These are phyloP conservation scores for Arrhamphus sclerolepis DNA, from an alignment of 2,797 vertebrate species.

Conservation along the genomic window DNA sequence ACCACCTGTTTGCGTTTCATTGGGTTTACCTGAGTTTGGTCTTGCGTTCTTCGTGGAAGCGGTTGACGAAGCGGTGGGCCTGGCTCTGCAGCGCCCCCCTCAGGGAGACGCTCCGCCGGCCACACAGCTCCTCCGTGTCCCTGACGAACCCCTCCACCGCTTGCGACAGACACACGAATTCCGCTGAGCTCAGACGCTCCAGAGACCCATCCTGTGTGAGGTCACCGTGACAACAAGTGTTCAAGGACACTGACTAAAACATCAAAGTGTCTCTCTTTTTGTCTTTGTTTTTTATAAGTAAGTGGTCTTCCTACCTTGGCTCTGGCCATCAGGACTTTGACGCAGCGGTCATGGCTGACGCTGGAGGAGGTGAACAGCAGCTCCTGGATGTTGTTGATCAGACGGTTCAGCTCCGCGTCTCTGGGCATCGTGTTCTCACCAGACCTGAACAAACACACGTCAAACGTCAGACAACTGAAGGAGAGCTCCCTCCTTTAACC, in stretches of 20 bases:
- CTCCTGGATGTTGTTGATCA: slow-evolving; percentile 89
- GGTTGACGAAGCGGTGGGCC: slow-evolving; percentile 94
- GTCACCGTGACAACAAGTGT: too few relatives aligned
- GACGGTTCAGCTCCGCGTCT: slow-evolving; percentile 89
- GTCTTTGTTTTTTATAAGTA: too few relatives aligned
- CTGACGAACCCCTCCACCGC: slow-evolving; percentile 90
- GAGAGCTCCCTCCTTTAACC: too few relatives aligned
- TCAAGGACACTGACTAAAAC: too few relatives aligned
- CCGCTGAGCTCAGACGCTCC: slow-evolving; percentile 91
- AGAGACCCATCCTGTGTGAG: slow-evolving; percentile 89
- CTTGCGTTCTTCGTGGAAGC: slow-evolving; percentile 97
- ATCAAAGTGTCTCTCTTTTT: too few relatives aligned
- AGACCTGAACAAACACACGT: slow-evolving; percentile 73
- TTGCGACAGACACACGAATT: slow-evolving; percentile 92
- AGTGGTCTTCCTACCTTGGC: slow-evolving; percentile 91
- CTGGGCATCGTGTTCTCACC: slow-evolving; percentile 89
- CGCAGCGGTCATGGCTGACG: slow-evolving; percentile 93
- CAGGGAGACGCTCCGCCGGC: slow-evolving; percentile 89
- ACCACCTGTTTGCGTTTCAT: too few relatives aligned
- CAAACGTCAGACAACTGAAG: too few relatives aligned
- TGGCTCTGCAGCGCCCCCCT: slow-evolving; percentile 95
- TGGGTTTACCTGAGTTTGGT: slow-evolving; percentile 94
- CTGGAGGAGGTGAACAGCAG: slow-evolving; percentile 89
- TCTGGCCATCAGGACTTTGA: slow-evolving; percentile 92
- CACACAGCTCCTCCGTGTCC: slow-evolving; percentile 90